Base-by-base conservation (phyloP, 2,888 invertebrate genomes). In the Drosophila colorata region DNA sequence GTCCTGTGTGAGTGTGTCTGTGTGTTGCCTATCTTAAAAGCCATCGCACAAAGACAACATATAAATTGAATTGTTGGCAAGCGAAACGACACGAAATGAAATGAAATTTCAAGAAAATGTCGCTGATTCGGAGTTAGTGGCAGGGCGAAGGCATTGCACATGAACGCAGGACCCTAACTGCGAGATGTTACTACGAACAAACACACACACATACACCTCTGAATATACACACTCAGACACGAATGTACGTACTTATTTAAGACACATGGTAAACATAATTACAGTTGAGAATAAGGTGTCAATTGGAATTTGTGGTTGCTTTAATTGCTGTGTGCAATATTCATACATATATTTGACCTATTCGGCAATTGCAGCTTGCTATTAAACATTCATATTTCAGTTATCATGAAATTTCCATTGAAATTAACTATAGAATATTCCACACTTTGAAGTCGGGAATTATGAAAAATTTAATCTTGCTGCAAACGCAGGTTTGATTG, bases 21-120 rank as follows among this genome's bases (percentile, higher is more conserved):
- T 18, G 23, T 44, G 53, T 51, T 40, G 20, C 20, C 44, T 67
- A 61, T 77, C 80, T 74, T 85, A 71, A 87, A 82, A 87, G 85
- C 82, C 61, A 68, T 76, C 48, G 82, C 85, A 79, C 82, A 87
- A 82, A 87, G 82, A 87, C 82, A 82, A 82, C 82, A 82, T 81
- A 85, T 85, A 82, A 87, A 83, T 85, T 87, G 77, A 87, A 87
- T 80, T 86, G 83, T 79, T 78, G 77, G 77, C 80, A 86, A 77
- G 69, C 77, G 77, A 70, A 80, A 83, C 79, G 76, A 81, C 87
- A 87, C 72, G 76, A 81, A 68, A 73, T 76, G 69, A 87, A 85
- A 87, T 78, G 67, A 78, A 81, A 81, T 81, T 79, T 86, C 69
- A 64, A 69, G 76, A 73, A 81, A 77, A 71, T 74, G 67, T 67